Conservation (phyloP, 2,888 invertebrate genomes). For the Cyclophora punctaria region DNA sequence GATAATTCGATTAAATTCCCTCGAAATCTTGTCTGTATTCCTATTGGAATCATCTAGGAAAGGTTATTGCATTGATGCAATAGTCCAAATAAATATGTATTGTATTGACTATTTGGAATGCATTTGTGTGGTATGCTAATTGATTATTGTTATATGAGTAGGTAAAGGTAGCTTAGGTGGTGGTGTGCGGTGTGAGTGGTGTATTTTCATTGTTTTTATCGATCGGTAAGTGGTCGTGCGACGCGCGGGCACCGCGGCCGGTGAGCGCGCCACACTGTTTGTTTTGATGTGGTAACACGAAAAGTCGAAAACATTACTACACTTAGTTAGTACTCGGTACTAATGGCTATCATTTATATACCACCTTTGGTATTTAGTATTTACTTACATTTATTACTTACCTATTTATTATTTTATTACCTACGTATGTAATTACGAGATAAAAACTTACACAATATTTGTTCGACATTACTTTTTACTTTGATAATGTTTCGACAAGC, state of each 20-base stretch:
- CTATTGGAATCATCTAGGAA: constrained; percentile 58
- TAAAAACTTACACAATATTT: no score
- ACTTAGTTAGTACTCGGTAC: no score
- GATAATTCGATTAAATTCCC: neutral
- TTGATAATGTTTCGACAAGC: no score
- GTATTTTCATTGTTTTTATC: constrained; percentile 69
- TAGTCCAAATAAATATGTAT: neutral
- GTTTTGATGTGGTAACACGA: constrained; percentile 46
- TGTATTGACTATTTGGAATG: constrained; percentile 13
- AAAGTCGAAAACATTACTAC: no score
- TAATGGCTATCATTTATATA: no score
- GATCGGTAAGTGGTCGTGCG: constrained; percentile 51
- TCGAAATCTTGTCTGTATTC: constrained; percentile 20
- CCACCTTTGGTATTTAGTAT: no score
- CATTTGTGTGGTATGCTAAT: constrained; percentile 4
- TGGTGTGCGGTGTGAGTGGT: constrained; percentile 28
- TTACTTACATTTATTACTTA: no score
- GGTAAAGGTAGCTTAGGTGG: constrained; percentile 5
- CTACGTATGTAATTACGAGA: no score
- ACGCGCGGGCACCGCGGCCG: constrained; percentile 41
- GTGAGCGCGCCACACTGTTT: constrained; percentile 52
- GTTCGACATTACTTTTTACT: no score
- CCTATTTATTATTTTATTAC: no score
- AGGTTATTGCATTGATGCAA: constrained; percentile 39
- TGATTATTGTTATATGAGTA: constrained; percentile 12